Percentiles rank a stretch among this genome's conserved stretches.
Conservation (phyloP, 1,140 invertebrate species). For the Amyelois transitella region DNA sequence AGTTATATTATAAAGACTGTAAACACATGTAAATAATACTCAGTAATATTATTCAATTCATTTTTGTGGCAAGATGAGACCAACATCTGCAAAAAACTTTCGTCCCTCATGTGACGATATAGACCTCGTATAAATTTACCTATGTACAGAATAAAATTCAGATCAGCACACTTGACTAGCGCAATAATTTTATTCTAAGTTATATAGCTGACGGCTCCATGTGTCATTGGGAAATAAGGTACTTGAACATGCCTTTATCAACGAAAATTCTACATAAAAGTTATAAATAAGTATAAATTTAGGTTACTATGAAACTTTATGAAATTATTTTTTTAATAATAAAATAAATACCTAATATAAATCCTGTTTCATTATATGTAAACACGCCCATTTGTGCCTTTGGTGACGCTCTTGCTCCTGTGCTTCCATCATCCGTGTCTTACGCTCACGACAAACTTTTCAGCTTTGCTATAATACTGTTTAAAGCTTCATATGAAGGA, state of each 20-base stretch:
- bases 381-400: not conserved
- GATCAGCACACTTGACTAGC: not conserved
- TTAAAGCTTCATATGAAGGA: too few species aligned
- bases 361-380: not conserved
- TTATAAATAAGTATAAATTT: slow-evolving; percentile 37
- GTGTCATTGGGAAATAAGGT: not conserved
- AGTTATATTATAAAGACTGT: slow-evolving; percentile 70
- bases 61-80: slow-evolving; percentile 25
- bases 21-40: slow-evolving; percentile 72
- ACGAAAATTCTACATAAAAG: slow-evolving; percentile 24
- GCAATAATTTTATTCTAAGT: too few species aligned
- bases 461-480: too few species aligned
- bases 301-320: slow-evolving; percentile 42
- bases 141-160: not conserved
- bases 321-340: slow-evolving; percentile 15
- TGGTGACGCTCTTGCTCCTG: too few species aligned
- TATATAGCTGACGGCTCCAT: not conserved
- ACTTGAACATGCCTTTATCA: slow-evolving; percentile 8
- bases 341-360: not conserved
- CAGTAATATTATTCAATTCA: slow-evolving; percentile 65
- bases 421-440: too few species aligned
- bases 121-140: not conserved
- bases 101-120: not conserved
- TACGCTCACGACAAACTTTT: too few species aligned
- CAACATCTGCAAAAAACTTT: slow-evolving; percentile 18